Conservation (phyloP, 2,797 vertebrate species). For the Linurgus olivaceus region DNA sequence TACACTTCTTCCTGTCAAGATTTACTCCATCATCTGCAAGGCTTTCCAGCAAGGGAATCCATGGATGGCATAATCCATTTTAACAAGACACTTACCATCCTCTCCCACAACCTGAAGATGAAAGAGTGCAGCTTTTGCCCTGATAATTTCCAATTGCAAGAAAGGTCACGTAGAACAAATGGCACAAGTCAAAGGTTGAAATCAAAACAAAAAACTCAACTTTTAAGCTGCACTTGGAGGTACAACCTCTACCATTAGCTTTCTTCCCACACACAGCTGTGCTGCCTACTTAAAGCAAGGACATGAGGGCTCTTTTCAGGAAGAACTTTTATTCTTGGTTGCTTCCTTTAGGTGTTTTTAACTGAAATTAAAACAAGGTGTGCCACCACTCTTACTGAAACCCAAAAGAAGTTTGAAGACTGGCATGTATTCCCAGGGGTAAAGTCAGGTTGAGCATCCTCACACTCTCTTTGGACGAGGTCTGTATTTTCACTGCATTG, state of each 20-base stretch:
- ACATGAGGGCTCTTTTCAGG: background rate
- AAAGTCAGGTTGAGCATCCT: background rate
- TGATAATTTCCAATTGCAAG: slow-evolving; percentile 25
- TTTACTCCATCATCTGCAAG: background rate
- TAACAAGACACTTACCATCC: slow-evolving; percentile 1
- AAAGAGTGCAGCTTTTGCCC: slow-evolving; percentile 22
- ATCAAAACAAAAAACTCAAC: slow-evolving; percentile 40
- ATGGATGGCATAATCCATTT: slow-evolving; percentile 15
- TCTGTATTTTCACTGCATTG: background rate
- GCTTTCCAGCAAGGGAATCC: background rate
- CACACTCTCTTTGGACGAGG: background rate
- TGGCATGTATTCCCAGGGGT: background rate
- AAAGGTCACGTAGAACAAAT: slow-evolving; percentile 36
- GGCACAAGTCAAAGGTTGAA: slow-evolving; percentile 10
- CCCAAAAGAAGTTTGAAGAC: background rate
- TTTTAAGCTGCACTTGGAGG: background rate
- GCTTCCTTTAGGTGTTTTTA: background rate
- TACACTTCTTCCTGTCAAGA: background rate
- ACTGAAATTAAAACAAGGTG: background rate
- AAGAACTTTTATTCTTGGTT: background rate
- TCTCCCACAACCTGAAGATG: background rate
- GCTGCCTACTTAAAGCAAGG: background rate
- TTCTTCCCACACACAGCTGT: background rate
- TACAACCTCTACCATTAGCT: background rate
- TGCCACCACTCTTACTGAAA: background rate